Conservation (phyloP, 2,113 vertebrate species). For the Myotis lucifugus region DNA sequence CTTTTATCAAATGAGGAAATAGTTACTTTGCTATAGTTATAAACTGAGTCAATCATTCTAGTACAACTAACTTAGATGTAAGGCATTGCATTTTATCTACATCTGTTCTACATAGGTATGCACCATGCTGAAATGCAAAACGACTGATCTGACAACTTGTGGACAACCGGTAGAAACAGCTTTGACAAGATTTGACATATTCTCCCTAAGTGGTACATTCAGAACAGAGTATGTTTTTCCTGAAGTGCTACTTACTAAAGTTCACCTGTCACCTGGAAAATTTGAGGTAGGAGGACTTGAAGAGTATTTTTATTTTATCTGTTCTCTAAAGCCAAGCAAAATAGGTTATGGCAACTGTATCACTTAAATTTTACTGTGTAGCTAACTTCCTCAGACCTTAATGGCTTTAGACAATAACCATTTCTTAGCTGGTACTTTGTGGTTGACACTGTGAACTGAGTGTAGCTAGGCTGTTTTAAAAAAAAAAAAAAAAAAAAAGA, state of each 20-base stretch:
- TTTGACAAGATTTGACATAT: conserved; percentile 79
- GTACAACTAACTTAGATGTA: too few relatives aligned
- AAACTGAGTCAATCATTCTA: not conserved
- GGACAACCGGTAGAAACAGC: conserved; percentile 65
- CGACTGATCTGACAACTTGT: conserved; percentile 59
- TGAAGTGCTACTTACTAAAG: conserved; percentile 80
- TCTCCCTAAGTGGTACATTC: conserved; percentile 84
- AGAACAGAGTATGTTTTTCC: conserved; percentile 81
- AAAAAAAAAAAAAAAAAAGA: too few relatives aligned
- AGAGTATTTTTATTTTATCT: not conserved
- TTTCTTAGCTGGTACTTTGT: not conserved
- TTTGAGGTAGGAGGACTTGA: conserved; percentile 77
- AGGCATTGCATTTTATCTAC: not conserved
- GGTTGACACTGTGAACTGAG: not conserved
- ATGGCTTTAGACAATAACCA: not conserved
- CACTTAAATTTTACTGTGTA: not conserved
- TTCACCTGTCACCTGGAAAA: conserved; percentile 77
- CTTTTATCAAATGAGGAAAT: not conserved
- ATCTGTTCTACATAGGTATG: conserved; percentile 67
- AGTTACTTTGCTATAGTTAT: not conserved
- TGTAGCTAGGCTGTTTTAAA: not conserved
- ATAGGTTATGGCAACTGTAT: not conserved
- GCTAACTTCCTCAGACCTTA: not conserved
- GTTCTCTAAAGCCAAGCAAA: not conserved
- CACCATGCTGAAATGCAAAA: conserved; percentile 79